Conservation (phyloP, 2,113 vertebrate genomes). For the Esox niger region DNA sequence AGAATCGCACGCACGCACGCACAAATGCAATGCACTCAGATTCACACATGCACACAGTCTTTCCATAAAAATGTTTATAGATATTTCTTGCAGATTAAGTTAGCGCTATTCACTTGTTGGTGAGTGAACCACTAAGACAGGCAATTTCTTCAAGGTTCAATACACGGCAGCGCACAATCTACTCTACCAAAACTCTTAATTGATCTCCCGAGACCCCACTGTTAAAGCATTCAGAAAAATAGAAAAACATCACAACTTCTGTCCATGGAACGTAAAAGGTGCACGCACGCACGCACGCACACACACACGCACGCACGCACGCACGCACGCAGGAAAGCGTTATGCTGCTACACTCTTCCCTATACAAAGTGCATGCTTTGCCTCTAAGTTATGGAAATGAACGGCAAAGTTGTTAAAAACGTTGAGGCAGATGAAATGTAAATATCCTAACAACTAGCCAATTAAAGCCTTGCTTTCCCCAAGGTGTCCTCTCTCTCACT, state of each 20-base stretch:
- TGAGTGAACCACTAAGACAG: constrained; percentile 65
- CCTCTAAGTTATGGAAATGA: constrained; percentile 31
- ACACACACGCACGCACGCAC: constrained; percentile 10
- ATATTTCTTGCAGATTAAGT: constrained; percentile 67
- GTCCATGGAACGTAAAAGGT: constrained; percentile 26
- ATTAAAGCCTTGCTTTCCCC: neutral
- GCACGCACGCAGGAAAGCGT: constrained; percentile 25
- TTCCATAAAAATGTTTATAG: constrained; percentile 45
- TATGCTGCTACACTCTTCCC: constrained; percentile 9
- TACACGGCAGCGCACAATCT: constrained; percentile 42
- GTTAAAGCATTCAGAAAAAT: constrained; percentile 66
- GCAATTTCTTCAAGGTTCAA: constrained; percentile 56
- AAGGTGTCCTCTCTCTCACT: neutral
- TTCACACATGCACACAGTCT: constrained; percentile 22
- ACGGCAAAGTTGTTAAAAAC: constrained; percentile 24
- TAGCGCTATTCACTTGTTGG: constrained; percentile 44
- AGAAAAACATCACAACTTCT: constrained; percentile 55
- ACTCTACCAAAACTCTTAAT: constrained; percentile 71
- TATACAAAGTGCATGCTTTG: constrained; percentile 19
- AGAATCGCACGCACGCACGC: neutral
- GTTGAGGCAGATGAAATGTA: neutral
- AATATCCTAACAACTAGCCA: neutral
- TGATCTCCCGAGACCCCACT: constrained; percentile 67
- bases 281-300: constrained; percentile 8
- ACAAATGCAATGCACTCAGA: neutral